phyloP scores from a whole-genome alignment of 2,113 vertebrate species.

The Lynx canadensis region DNA sequence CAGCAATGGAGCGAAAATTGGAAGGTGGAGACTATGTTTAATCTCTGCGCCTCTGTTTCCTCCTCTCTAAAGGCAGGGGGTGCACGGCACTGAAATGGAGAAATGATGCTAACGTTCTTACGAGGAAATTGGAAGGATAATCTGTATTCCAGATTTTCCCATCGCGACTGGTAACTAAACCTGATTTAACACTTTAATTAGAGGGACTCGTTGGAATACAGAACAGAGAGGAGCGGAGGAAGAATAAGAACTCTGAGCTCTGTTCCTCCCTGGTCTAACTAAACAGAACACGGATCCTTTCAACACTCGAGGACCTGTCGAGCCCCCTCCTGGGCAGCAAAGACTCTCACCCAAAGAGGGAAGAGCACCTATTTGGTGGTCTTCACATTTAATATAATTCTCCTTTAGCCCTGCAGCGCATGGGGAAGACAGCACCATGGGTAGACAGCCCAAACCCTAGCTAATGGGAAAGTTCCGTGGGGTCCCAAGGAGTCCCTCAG shows the following conservation, averaged over 20 bases:
- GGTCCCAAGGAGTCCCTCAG: background rate
- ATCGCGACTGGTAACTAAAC: background rate
- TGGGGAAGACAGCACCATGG: background rate
- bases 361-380: constrained; percentile 22
- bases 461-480: background rate
- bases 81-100: background rate
- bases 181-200: constrained; percentile 44
- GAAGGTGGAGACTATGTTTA: background rate
- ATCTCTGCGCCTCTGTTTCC: background rate
- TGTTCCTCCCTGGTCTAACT: background rate
- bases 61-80: background rate
- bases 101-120: background rate
- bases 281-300: background rate
- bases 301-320: constrained; percentile 1
- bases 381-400: constrained; percentile 58
- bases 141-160: background rate
- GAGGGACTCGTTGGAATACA: background rate
- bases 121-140: background rate
- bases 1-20: background rate
- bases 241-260: background rate
- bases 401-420: constrained; percentile 3
- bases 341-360: constrained; percentile 27
- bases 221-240: background rate
- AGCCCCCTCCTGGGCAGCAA: background rate
- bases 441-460: background rate